A percentile compares a stretch with the other conserved stretches of the same genome.
These are phyloP conservation scores for Dicyrtomina minuta DNA, from an alignment of 2,888 invertebrate species.

Conservation along the genomic window DNA sequence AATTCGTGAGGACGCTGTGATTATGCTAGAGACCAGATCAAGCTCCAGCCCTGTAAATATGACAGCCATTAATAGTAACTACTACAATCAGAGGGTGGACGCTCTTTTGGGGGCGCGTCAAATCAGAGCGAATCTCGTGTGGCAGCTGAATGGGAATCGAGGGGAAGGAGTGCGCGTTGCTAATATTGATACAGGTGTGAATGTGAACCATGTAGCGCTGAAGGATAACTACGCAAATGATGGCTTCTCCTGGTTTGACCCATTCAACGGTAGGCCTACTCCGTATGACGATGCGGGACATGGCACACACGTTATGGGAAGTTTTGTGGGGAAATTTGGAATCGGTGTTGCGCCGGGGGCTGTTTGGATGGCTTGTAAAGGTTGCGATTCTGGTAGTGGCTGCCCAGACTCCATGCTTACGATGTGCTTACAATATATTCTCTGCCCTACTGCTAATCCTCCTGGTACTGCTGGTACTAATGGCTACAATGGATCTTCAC, in stretches of 20 bases:
- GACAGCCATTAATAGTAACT: too few relatives aligned
- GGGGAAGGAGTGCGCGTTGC: slow-evolving; percentile 2
- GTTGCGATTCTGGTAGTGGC: slow-evolving; percentile 15
- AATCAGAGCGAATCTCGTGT: not conserved
- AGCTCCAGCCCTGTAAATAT: too few relatives aligned
- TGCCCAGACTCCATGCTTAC: slow-evolving; percentile 23
- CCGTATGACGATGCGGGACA: not conserved
- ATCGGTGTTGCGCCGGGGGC: slow-evolving; percentile 38
- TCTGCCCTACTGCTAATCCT: slow-evolving; percentile 41
- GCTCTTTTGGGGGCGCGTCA: not conserved
- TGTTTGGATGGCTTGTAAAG: slow-evolving; percentile 41
- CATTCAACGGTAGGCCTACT: not conserved
- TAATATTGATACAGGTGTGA: slow-evolving; percentile 7
- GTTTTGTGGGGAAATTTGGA: slow-evolving; percentile 27
- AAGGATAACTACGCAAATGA: not conserved
- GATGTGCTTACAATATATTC: slow-evolving; percentile 39
- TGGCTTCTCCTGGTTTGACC: not conserved
- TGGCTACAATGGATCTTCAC: too few relatives aligned
- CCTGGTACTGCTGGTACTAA: too few relatives aligned
- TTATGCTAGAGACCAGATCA: too few relatives aligned
- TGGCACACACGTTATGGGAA: slow-evolving; percentile 31
- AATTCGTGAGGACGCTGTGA: too few relatives aligned
- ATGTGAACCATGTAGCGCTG: slow-evolving; percentile 5
- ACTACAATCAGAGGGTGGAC: too few relatives aligned
- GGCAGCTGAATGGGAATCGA: not conserved